These are phyloP conservation scores for Pristiophorus japonicus DNA, from an alignment of 2,113 vertebrate genomes.

Conservation along the genomic window DNA sequence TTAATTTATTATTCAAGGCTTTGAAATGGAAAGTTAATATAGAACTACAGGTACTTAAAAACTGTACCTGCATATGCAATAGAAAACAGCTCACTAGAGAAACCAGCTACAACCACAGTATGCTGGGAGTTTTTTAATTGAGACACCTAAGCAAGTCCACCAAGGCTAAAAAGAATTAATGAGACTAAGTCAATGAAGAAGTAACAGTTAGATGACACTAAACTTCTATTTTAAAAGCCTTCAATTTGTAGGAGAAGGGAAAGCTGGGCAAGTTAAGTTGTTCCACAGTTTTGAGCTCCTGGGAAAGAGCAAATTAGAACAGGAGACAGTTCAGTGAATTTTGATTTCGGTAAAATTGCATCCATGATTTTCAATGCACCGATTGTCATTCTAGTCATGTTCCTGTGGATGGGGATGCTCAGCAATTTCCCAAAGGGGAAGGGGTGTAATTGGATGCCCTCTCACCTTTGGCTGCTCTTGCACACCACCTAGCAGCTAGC, in stretches of 20 bases:
- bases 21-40: not conserved
- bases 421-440: not conserved
- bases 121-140: not conserved
- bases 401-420: not conserved
- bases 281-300: not conserved
- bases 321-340: not conserved
- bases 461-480: not conserved
- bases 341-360: not conserved
- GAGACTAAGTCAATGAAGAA: not conserved
- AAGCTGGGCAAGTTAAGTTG: not conserved
- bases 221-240: not conserved
- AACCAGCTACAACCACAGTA: not conserved
- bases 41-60: not conserved
- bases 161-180: not conserved
- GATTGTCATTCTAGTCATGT: not conserved
- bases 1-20: constrained; percentile 11
- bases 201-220: not conserved
- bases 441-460: not conserved
- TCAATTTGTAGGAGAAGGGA: not conserved
- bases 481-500: not conserved
- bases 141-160: not conserved
- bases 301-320: not conserved
- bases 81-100: not conserved
- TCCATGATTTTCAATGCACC: not conserved
- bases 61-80: not conserved